Evolutionary conservation across 2,888 invertebrate species (phyloP).

Genomic region (Tetragonula carbonaria): DNA sequence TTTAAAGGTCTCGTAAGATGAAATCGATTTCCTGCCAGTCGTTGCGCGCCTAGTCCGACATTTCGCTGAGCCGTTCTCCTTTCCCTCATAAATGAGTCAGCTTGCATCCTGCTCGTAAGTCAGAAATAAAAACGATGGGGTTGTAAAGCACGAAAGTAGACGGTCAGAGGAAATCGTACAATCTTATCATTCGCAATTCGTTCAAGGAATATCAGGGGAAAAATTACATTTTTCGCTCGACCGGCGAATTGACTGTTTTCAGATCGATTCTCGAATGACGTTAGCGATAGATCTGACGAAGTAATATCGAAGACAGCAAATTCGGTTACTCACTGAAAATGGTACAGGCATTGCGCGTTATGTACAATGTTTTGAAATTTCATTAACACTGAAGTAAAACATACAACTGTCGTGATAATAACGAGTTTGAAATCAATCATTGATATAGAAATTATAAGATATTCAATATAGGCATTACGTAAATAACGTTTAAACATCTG

Average conservation of each 20-base stretch:
- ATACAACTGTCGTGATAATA: no score
- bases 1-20: conserved; percentile 59
- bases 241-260: background rate
- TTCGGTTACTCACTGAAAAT: no score
- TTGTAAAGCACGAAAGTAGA: conserved; percentile 49
- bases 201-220: background rate
- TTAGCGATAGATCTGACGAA: background rate
- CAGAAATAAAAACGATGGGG: conserved; percentile 61
- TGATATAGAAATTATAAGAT: no score
- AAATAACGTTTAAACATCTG: no score
- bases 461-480: no score
- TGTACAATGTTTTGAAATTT: no score
- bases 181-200: conserved; percentile 35
- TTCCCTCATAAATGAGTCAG: conserved; percentile 68
- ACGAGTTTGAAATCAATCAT: no score
- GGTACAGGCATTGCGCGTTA: no score
- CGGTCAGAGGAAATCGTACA: conserved; percentile 18
- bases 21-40: conserved; percentile 66
- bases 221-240: background rate
- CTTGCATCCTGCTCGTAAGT: conserved; percentile 52
- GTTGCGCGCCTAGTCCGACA: conserved; percentile 44
- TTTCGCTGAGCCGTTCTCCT: conserved; percentile 40
- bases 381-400: no score
- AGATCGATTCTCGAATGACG: background rate
- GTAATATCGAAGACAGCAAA: background rate